Evolutionary conservation across 2,888 invertebrate species (phyloP), one percentile per base, ranked within the genome.

Genomic region (Parthenolecanium corni): DNA sequence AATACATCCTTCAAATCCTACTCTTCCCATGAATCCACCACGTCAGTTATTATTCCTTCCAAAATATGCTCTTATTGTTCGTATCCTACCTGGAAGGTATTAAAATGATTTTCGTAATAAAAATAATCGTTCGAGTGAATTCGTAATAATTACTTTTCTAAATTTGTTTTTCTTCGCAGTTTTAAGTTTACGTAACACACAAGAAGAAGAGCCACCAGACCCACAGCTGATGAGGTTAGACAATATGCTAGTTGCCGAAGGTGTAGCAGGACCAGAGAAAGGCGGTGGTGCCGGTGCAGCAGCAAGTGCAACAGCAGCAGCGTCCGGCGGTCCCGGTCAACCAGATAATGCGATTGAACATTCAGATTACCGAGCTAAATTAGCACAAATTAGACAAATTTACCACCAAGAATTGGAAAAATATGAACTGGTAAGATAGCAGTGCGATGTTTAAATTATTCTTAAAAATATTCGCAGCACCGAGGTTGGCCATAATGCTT

Each of bases 331-430:
- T 72, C 82, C 84, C 66, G 84, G 84, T 67, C 83, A 84, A 75
- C 84, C 88, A 68, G 93, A 94, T 76, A 93, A 93, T 76, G 93
- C 94, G 70, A 95, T 95, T 74, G 98, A 99, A 78, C 97, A 98
- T 77, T 95, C 97, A 66, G 98, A 99, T 77, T 98, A 99, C 79
- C 84, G 97, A 71, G 95, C 95, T 70, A 98, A 98, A 77, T 81
- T 99, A 71, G 91, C 94, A 14, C 97, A 98, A 79, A 98, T 98
- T 74, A 82, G 98, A 66, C 92, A 93, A 77, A 97, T 98, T 71
- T 98, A 99, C 78, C 96, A 97, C 76, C 93, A 95, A 77, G 98
- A 98, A 77, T 77, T 99, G 72, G 95, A 96, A 77, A 98, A 98
- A 80, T 98, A 99, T 74, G 96, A 98, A 78, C 96, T 97, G 79